These are phyloP conservation scores for Apomyelois bistriatella DNA, from an alignment of 2,888 invertebrate species.

Conservation along the genomic window DNA sequence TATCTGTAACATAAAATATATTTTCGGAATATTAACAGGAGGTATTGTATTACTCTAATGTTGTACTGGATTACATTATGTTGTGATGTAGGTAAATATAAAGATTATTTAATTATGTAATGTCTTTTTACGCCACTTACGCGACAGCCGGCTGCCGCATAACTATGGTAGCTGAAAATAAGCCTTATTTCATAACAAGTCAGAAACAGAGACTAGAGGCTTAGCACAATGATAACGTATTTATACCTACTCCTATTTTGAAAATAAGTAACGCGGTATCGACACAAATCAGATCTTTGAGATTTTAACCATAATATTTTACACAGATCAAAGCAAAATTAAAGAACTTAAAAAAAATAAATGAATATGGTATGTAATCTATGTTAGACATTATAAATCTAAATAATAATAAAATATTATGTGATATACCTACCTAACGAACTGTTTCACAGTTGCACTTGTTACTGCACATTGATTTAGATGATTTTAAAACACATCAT, in stretches of 20 bases:
- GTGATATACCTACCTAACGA: conserved; percentile 65
- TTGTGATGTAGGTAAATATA: conserved; percentile 45
- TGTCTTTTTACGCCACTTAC: too few species aligned
- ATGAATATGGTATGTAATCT: conserved; percentile 62
- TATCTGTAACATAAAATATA: conserved; percentile 61
- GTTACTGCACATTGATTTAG: conserved; percentile 47
- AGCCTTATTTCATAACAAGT: conserved; percentile 10
- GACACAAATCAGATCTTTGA: conserved; percentile 42
- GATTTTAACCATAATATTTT: conserved; percentile 40
- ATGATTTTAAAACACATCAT: conserved; percentile 59
- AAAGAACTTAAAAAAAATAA: conserved; percentile 68
- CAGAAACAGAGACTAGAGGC: conserved; percentile 20
- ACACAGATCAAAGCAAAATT: conserved; percentile 79
- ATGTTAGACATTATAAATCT: conserved; percentile 66
- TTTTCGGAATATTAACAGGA: conserved; percentile 70
- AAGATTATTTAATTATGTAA: too few species aligned
- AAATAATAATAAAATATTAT: conserved; percentile 66
- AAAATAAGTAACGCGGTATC: conserved; percentile 44
- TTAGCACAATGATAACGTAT: not conserved
- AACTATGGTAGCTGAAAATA: too few species aligned
- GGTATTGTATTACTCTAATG: conserved; percentile 44
- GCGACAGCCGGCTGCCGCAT: too few species aligned
- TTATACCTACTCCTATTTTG: not conserved
- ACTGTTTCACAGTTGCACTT: conserved; percentile 66
- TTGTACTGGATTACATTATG: conserved; percentile 56